phyloP scores from a whole-genome alignment of 1,140 invertebrate genomes.

The Calycopis cecrops region DNA sequence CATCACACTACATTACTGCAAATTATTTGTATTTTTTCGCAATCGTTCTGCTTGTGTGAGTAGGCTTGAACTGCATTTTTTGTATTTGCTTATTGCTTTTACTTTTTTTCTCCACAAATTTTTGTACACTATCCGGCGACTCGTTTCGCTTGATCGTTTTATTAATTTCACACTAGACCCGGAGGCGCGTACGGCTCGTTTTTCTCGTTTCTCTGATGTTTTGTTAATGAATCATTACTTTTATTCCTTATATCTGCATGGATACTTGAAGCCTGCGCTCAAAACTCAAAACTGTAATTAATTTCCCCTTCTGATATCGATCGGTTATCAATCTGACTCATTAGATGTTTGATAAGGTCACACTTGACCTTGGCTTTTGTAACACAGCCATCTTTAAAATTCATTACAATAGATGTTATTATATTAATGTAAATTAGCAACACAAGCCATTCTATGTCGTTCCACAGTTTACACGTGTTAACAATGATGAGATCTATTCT shows the following conservation, averaged over 20 bases:
- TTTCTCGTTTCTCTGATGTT: neutral
- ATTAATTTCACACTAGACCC: conserved; percentile 6
- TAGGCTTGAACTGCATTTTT: conserved; percentile 14
- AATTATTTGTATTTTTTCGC: conserved; percentile 52
- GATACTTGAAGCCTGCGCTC: too few relatives aligned
- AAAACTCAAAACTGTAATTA: too few relatives aligned
- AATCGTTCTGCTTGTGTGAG: conserved; percentile 29
- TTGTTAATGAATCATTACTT: conserved; percentile 8
- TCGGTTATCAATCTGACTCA: conserved; percentile 1
- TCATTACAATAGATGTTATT: neutral
- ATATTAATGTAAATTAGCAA: too few relatives aligned
- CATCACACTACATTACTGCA: conserved; percentile 49
- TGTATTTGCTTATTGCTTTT: conserved; percentile 4
- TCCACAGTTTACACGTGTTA: too few relatives aligned
- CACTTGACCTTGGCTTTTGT: neutral
- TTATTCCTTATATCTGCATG: neutral
- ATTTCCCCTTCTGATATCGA: too few relatives aligned
- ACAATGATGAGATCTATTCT: too few relatives aligned
- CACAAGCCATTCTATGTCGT: too few relatives aligned
- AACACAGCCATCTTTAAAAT: neutral
- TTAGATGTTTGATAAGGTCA: neutral
- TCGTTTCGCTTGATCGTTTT: neutral
- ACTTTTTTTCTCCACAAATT: conserved; percentile 8
- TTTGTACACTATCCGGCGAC: neutral
- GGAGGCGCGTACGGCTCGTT: neutral